Base-by-base conservation (phyloP, 1,140 invertebrate species). In the Diprion similis region DNA sequence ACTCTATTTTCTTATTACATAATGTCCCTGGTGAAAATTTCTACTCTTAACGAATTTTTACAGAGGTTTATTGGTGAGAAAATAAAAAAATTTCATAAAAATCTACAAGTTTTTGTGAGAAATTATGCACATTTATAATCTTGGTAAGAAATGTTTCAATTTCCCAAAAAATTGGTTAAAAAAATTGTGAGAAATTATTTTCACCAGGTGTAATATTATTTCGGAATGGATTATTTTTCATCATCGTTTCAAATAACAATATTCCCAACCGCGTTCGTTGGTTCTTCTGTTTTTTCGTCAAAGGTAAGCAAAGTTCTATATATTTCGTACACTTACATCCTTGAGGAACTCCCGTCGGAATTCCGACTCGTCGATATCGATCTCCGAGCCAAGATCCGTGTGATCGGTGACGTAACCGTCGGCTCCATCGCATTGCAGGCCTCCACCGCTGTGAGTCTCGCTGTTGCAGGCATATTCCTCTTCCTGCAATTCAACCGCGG, bases 381-480 rank as follows among this genome's bases (percentile, higher is more conserved):
- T 89, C 78, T 94, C 93, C 64, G 93, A 94, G 46, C 90, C 93
- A 8, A 94, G 89, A 84, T 94, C 93, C 9, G 93, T 94, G 79
- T 94, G 92, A 83, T 94, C 93, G 67, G 93, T 94, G 78, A 94
- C 91, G 81, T 94, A 94, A 71, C 91, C 88, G 75, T 92, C 92
- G 24, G 24, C 24, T 80, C 92, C 91, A 45, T 87, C 86, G 69
- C 86, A 59, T 13, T 59, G 51, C 24, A 37, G 24, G 71, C 83
- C 87, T 47, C 82, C 80, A 66, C 78, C 82, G 75, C 86, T 87
- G 71, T 86, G 85, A 0, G 84, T 85, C 72, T 87, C 86, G 75
- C 86, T 88, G 37, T 83, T 81, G 24, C 24, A 37, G 69, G 84
- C 83, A 72, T 86, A 87, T 73, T 87, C 85, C 74, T 86, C 83